Conservation (phyloP, 2,888 invertebrate species). For the Drosophila mercatorum region DNA sequence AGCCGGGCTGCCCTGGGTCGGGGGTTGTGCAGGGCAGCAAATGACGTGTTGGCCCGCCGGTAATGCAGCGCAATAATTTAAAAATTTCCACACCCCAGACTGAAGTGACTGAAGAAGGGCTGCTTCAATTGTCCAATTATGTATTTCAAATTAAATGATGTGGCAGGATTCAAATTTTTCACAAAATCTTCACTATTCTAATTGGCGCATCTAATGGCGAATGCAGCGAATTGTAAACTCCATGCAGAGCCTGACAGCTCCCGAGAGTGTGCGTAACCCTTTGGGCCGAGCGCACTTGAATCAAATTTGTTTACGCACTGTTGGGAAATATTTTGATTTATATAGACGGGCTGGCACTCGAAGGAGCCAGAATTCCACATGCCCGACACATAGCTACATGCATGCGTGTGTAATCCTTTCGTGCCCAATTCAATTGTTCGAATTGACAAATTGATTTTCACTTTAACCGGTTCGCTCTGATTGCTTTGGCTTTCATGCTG, state of each 20-base stretch:
- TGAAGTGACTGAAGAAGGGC: conserved; percentile 22
- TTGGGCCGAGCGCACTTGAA: conserved; percentile 55
- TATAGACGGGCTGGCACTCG: conserved; percentile 55
- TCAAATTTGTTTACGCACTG: conserved; percentile 74
- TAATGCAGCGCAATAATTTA: conserved; percentile 75
- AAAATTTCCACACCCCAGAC: conserved; percentile 75
- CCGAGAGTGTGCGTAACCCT: conserved; percentile 49
- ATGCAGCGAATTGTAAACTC: conserved; percentile 64
- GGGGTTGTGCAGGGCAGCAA: conserved; percentile 21
- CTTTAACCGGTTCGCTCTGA: conserved; percentile 64
- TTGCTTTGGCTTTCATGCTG: conserved; percentile 69
- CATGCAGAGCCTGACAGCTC: conserved; percentile 29
- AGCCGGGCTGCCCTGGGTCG: conserved; percentile 9
- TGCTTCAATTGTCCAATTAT: conserved; percentile 50
- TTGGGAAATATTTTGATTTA: conserved; percentile 75
- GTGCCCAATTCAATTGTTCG: conserved; percentile 75
- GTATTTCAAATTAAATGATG: conserved; percentile 81
- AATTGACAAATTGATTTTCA: conserved; percentile 77
- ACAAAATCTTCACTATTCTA: conserved; percentile 63
- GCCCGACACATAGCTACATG: conserved; percentile 1
- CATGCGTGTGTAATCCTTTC: conserved; percentile 69
- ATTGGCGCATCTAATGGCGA: conserved; percentile 74
- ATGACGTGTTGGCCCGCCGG: conserved; percentile 66
- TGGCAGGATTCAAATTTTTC: conserved; percentile 83
- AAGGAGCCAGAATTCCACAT: conserved; percentile 18